Evolutionary conservation across 2,888 invertebrate genomes (phyloP), one percentile per base, ranked within the genome.

Genomic region (Dione juno): DNA sequence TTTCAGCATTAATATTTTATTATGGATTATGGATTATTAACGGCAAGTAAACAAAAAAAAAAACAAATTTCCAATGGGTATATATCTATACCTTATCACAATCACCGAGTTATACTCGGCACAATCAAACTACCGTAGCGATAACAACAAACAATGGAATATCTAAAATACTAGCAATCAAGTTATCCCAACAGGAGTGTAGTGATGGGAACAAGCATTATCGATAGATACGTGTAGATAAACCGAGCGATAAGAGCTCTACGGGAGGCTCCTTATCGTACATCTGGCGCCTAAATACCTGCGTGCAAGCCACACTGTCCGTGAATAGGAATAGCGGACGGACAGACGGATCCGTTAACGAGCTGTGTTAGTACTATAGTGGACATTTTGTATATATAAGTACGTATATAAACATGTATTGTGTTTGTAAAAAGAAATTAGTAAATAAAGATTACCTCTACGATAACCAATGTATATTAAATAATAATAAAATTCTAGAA

Each of bases 261-360:
- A 80, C 82, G 83, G 83, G 81, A 71, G 80, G 74, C 76, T 75
- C 37, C 77, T 81, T 87, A 87, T 87, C 88, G 80, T 75, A 78
- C 83, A 88, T 88, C 89, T 86, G 92, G 92, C 92, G 92, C 92
- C 90, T 88, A 88, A 89, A 91, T 91, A 86, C 89, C 85, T 84
- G 78, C 80, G 77, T 79, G 80, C 81, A 80, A 80, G 77, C 74
- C 75, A 80, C 80, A 77, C 80, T 76, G 79, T 77, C 77, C 66
- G 72, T 74, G 72, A 72, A 73, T 65, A 67, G 75, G 77, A 78
- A 80, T 80, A 80, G 82, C 81, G 77, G 84, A 84, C 82, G 77
- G 83, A 80, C 80, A 77, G 74, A 76, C 77, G 77, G 76, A 68
- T 40, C 58, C 67, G 66, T 52, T 71, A 72, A 65, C 68, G 66